Evolutionary conservation across 2,797 vertebrate genomes (phyloP).

Genomic region (Sebastes iracundus): DNA sequence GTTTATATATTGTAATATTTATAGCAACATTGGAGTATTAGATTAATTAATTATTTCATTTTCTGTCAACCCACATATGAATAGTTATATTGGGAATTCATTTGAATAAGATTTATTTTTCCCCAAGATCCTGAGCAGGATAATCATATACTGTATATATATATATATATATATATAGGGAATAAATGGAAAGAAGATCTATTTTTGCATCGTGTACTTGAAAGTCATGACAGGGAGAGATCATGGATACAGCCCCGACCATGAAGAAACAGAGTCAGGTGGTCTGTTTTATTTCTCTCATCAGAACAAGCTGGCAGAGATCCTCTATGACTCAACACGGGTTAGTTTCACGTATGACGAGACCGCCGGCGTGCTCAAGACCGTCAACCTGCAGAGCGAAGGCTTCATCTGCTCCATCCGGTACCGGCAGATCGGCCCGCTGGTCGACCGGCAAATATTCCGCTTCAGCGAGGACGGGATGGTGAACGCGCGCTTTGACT

Average conservation of each 20-base stretch:
- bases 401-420: conserved; percentile 99
- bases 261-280: no score
- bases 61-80: background rate
- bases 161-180: background rate
- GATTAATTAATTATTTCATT: background rate
- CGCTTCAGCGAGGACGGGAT: conserved; percentile 98
- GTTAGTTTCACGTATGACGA: conserved; percentile 99
- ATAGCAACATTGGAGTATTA: background rate
- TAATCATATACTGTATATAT: background rate
- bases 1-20: background rate
- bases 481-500: conserved; percentile 99
- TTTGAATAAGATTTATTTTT: background rate
- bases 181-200: background rate
- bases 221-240: no score
- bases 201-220: background rate
- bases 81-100: background rate
- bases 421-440: conserved; percentile 94
- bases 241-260: rapidly evolving
- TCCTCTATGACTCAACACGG: conserved; percentile 96
- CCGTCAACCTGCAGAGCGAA: conserved; percentile 97
- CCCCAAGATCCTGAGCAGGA: background rate
- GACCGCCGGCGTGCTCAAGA: conserved; percentile 96
- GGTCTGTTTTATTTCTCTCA: conserved; percentile 19
- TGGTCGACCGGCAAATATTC: conserved; percentile 98
- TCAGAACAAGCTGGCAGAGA: conserved; percentile 96